Percentiles rank a stretch among this genome's conserved stretches.
Conservation (phyloP, 2,797 vertebrate species). For the Premnoplex brunnescens region DNA sequence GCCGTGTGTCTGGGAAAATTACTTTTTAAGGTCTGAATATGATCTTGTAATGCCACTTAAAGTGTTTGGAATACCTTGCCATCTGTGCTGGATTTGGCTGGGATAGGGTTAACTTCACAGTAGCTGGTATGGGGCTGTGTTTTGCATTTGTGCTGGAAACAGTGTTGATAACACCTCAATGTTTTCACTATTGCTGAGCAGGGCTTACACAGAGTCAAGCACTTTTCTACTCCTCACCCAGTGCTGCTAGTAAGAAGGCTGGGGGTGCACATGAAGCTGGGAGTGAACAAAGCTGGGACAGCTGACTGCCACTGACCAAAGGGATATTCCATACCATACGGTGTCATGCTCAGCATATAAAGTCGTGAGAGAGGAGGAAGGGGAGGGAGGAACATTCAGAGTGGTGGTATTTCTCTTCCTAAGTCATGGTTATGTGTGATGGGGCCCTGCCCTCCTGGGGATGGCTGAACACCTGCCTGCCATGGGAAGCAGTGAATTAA, state of each 20-base stretch:
- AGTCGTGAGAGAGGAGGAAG: neutral
- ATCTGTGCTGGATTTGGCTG: neutral
- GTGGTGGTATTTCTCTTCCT: neutral
- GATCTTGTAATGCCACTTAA: neutral
- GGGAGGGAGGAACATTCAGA: neutral
- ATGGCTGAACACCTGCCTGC: neutral
- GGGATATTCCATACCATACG: neutral
- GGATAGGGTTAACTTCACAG: neutral
- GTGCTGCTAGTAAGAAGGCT: neutral
- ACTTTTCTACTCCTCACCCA: neutral
- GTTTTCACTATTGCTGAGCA: neutral
- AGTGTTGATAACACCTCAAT: neutral
- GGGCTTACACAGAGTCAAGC: neutral
- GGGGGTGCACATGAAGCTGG: neutral
- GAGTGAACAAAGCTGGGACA: neutral
- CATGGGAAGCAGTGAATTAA: neutral
- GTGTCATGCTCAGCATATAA: neutral
- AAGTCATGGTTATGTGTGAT: rapidly evolving
- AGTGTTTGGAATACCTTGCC: neutral
- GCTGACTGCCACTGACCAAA: neutral
- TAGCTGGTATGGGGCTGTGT: neutral
- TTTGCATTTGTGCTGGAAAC: neutral
- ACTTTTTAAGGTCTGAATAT: neutral
- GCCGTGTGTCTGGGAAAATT: neutral
- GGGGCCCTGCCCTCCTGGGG: neutral